These are phyloP conservation scores for Rhodophaea formosa DNA, from an alignment of 2,888 invertebrate genomes.

Conservation along the genomic window DNA sequence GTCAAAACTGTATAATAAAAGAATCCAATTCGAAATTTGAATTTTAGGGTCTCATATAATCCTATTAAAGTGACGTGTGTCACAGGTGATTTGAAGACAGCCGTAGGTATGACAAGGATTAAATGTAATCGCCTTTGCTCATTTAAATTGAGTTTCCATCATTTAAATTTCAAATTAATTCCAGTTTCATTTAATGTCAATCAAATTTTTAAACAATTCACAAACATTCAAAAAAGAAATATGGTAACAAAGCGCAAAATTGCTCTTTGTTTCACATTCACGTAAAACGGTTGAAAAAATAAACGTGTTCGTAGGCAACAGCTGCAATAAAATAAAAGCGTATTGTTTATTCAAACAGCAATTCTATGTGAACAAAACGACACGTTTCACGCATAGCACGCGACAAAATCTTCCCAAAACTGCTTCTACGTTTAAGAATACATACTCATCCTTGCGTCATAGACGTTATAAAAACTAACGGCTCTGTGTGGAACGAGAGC, in stretches of 20 bases:
- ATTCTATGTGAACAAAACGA: constrained; percentile 33
- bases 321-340: constrained; percentile 28
- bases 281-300: constrained; percentile 10
- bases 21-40: constrained; percentile 38
- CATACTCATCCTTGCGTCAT: constrained; percentile 45
- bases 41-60: constrained; percentile 56
- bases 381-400: constrained; percentile 37
- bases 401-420: constrained; percentile 36
- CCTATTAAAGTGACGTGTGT: constrained; percentile 61
- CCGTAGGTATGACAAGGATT: constrained; percentile 36
- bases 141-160: constrained; percentile 30
- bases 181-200: not conserved
- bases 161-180: constrained; percentile 31
- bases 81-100: constrained; percentile 40
- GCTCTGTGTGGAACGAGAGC: constrained; percentile 37
- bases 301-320: constrained; percentile 20
- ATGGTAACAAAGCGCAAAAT: not conserved
- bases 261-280: not conserved
- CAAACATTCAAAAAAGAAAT: not conserved
- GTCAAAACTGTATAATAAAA: constrained; percentile 39
- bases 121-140: constrained; percentile 39
- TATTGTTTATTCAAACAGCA: constrained; percentile 32
- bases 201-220: not conserved
- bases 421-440: constrained; percentile 41
- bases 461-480: constrained; percentile 57